Evolutionary conservation across 1,140 invertebrate species (phyloP).

Genomic region (Drosophila kikkawai): DNA sequence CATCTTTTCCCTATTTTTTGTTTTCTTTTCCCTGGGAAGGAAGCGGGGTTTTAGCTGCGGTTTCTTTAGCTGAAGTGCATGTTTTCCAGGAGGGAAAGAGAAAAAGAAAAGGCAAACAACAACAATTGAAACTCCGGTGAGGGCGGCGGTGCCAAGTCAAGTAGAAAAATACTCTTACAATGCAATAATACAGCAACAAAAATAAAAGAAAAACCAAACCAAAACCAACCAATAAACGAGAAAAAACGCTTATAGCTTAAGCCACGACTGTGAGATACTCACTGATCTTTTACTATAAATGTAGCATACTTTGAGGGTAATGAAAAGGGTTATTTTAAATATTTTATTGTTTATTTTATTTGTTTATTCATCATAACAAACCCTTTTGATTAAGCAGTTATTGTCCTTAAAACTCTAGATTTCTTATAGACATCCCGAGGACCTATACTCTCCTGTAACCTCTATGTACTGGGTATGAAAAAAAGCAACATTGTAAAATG

Average conservation of each 20-base stretch:
- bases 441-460: neutral
- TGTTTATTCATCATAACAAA: neutral
- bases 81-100: conserved; percentile 41
- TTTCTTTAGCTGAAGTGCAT: conserved; percentile 74
- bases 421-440: neutral
- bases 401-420: neutral
- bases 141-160: conserved; percentile 75
- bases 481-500: conserved; percentile 67
- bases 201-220: conserved; percentile 38
- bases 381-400: neutral
- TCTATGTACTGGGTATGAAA: conserved; percentile 11
- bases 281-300: no score
- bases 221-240: conserved; percentile 29
- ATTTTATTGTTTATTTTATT: no score
- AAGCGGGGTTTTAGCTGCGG: conserved; percentile 59
- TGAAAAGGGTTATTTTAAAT: neutral
- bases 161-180: conserved; percentile 81
- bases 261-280: conserved; percentile 1
- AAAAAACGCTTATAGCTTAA: neutral
- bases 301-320: neutral
- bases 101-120: conserved; percentile 27
- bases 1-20: conserved; percentile 26
- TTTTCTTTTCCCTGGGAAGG: neutral
- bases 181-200: conserved; percentile 72
- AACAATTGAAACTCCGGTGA: conserved; percentile 45